phyloP scores from a whole-genome alignment of 1,140 invertebrate species.

The Chrysomallon squamiferum region DNA sequence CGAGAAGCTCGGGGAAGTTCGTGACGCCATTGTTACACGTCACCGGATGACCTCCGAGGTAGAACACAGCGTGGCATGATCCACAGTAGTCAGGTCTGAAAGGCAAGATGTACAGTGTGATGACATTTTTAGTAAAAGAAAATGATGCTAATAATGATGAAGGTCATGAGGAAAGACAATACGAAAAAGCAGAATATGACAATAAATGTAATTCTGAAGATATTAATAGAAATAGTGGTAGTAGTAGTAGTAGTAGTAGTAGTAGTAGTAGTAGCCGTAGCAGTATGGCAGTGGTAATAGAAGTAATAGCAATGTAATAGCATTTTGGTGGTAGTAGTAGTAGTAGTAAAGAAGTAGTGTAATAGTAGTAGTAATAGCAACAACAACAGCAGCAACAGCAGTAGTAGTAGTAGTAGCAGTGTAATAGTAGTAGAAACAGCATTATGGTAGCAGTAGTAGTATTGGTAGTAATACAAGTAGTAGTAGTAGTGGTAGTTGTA shows the following conservation, averaged over 20 bases:
- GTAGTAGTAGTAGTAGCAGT: not conserved
- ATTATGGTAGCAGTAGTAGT: no score
- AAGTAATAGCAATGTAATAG: not conserved
- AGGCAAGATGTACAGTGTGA: no score
- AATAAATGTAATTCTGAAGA: not conserved
- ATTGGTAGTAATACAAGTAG: no score
- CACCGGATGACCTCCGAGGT: no score
- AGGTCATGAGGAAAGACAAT: no score
- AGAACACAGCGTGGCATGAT: no score
- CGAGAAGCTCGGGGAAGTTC: no score
- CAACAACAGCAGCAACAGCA: not conserved
- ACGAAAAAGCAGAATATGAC: not conserved
- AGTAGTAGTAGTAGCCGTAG: conserved; percentile 11
- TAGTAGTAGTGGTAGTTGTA: no score
- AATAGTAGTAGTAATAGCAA: not conserved
- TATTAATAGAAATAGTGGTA: conserved; percentile 12
- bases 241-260: conserved; percentile 18
- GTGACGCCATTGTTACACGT: no score
- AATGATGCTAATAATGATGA: no score
- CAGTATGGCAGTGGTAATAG: conserved; percentile 9
- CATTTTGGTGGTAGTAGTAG: not conserved
- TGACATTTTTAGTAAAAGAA: no score
- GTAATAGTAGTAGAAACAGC: not conserved
- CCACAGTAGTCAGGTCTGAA: no score
- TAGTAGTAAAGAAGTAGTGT: not conserved